Conservation (phyloP, 2,113 vertebrate species). For the Aphyosemion australe region DNA sequence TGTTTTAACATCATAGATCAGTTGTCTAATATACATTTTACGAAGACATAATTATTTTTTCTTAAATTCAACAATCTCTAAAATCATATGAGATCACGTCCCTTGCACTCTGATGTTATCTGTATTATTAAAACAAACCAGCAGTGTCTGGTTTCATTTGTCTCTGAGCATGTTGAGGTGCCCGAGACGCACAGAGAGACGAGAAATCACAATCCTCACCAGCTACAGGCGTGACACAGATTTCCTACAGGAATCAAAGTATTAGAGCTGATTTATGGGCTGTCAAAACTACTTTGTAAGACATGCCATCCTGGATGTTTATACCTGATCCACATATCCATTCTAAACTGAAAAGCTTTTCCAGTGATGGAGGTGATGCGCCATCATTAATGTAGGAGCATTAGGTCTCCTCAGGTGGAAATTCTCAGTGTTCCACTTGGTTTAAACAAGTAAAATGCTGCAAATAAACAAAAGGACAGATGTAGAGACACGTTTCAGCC, state of each 20-base stretch:
- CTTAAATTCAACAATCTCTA: neutral
- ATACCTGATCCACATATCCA: neutral
- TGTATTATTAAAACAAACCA: conserved; percentile 5
- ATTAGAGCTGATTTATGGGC: conserved; percentile 7
- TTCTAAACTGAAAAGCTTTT: neutral
- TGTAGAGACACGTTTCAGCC: neutral
- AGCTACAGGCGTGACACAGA: neutral
- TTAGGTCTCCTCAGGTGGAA: conserved; percentile 1
- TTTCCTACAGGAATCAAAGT: conserved; percentile 1
- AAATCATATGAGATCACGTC: conserved; percentile 1
- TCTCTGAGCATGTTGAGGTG: neutral
- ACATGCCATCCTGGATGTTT: neutral
- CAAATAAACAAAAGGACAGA: neutral
- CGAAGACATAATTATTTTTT: neutral
- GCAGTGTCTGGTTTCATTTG: neutral
- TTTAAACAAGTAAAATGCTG: neutral
- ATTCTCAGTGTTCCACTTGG: neutral
- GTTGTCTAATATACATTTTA: neutral
- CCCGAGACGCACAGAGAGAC: neutral
- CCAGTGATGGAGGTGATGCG: neutral
- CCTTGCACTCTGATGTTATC: neutral
- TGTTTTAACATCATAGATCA: conserved; percentile 19
- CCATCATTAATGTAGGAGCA: neutral
- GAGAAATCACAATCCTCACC: neutral
- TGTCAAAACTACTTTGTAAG: conserved; percentile 1